A percentile compares a stretch with the other conserved stretches of the same genome.
phyloP scores from a whole-genome alignment of 2,888 invertebrate genomes.

The Synergus japonicus region DNA sequence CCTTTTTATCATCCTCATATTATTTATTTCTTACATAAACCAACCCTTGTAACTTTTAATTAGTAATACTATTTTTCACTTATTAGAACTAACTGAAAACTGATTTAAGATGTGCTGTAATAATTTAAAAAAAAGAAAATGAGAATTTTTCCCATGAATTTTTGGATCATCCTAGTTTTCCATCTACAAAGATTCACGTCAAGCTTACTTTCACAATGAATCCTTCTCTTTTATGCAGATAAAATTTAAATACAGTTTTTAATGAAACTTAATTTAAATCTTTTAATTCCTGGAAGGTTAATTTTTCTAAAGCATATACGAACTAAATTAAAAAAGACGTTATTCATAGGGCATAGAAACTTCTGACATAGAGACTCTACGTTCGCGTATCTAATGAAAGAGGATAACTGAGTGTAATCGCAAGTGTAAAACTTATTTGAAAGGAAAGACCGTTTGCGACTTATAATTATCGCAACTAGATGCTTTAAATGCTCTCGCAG shows the following conservation, averaged over 20 bases:
- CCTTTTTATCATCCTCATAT: no score
- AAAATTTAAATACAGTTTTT: background rate
- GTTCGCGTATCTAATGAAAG: conserved; percentile 3
- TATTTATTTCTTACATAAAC: no score
- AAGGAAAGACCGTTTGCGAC: conserved; percentile 11
- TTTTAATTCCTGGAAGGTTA: background rate
- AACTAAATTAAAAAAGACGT: background rate
- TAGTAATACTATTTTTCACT: no score
- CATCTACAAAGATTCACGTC: no score
- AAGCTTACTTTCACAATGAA: no score
- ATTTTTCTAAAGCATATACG: background rate
- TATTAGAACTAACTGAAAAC: no score
- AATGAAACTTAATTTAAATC: background rate
- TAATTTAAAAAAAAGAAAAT: no score
- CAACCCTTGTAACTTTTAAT: no score
- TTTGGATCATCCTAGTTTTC: no score
- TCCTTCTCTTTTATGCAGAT: no score
- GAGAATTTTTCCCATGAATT: no score
- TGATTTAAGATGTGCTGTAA: no score
- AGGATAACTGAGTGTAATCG: conserved; percentile 27
- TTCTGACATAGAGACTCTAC: background rate
- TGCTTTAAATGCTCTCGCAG: conserved; percentile 22
- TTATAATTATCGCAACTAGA: conserved; percentile 40
- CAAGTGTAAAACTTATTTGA: conserved; percentile 31
- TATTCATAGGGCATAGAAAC: background rate